A percentile compares a stretch with the other conserved stretches of the same genome.
These are phyloP conservation scores for Chionoecetes opilio DNA, from an alignment of 1,140 invertebrate genomes.

Conservation along the genomic window DNA sequence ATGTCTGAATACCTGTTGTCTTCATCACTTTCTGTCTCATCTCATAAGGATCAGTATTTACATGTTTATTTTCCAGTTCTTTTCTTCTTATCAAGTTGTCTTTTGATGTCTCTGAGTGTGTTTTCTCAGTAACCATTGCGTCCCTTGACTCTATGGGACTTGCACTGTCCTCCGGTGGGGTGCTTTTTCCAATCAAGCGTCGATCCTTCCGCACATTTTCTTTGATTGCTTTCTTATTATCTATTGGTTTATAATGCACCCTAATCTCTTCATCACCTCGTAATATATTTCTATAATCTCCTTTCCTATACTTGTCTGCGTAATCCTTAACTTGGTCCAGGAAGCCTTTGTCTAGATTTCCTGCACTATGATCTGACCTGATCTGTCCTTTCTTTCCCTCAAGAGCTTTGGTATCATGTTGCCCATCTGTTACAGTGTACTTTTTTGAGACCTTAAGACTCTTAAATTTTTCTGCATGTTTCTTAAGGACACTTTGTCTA, in stretches of 20 bases:
- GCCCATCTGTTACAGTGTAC: background rate
- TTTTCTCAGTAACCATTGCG: background rate
- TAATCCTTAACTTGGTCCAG: constrained; percentile 55
- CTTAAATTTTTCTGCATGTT: constrained; percentile 35
- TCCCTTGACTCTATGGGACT: background rate
- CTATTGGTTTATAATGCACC: constrained; percentile 44
- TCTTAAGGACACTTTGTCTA: constrained; percentile 20
- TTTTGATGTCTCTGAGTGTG: background rate
- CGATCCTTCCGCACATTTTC: background rate
- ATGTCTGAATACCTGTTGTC: background rate
- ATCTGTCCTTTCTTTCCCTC: background rate
- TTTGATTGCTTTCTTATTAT: background rate
- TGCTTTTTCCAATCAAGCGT: background rate
- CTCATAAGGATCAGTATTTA: background rate
- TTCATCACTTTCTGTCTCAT: background rate
- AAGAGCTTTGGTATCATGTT: background rate
- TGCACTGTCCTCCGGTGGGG: background rate
- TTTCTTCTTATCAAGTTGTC: background rate
- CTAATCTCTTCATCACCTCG: background rate
- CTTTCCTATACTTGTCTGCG: constrained; percentile 51
- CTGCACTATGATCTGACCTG: background rate
- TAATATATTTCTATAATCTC: constrained; percentile 44
- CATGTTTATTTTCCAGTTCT: background rate
- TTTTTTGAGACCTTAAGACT: constrained; percentile 13
- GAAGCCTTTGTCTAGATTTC: constrained; percentile 46